Conservation (phyloP, 2,888 invertebrate genomes). For the Lypha dubia region DNA sequence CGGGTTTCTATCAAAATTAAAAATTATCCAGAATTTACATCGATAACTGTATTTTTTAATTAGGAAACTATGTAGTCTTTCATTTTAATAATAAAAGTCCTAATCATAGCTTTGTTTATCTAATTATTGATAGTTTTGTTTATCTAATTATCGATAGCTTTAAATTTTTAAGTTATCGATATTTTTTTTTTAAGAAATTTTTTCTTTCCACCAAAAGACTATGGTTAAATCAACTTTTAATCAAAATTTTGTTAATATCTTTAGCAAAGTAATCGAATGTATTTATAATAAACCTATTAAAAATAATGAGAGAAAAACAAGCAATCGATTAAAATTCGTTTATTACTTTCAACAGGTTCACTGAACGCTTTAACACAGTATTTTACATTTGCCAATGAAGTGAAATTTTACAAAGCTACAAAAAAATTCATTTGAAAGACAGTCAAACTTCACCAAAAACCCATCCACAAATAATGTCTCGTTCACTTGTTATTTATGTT, state of each 20-base stretch:
- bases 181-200: not conserved
- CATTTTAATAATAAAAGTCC: no score
- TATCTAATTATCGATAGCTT: not conserved
- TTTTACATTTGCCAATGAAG: not conserved
- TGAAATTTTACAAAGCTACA: not conserved
- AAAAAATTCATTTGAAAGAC: not conserved
- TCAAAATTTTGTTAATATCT: no score
- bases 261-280: no score
- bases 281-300: no score
- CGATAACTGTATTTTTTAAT: not conserved
- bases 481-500: slow-evolving; percentile 15
- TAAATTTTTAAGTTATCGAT: not conserved
- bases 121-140: no score
- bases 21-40: no score
- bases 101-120: no score
- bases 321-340: no score
- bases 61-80: no score
- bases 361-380: not conserved
- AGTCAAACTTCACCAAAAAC: not conserved
- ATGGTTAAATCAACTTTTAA: not conserved
- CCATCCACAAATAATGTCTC: not conserved
- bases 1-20: no score
- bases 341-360: not conserved
- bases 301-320: no score
- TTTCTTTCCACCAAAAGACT: not conserved